Evolutionary conservation across 92 coral and sea anemone species (phyloP).

Genomic region (Ricordea florida): DNA sequence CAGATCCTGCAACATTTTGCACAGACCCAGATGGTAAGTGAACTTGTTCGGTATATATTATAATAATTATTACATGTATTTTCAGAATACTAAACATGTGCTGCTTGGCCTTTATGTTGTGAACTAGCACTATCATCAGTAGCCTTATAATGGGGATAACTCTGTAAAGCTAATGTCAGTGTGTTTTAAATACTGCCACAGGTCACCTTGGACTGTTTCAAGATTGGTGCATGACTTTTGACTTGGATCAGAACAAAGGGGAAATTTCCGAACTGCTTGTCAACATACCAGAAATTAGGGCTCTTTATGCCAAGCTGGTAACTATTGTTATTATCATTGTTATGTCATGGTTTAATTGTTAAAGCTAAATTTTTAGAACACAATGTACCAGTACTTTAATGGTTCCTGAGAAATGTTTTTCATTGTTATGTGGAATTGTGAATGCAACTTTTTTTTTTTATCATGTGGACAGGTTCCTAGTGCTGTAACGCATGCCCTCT

Average conservation of each 20-base stretch:
- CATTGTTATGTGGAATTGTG: no score
- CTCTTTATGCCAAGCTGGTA: conserved; percentile 93
- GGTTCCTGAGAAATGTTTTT: not conserved
- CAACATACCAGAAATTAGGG: conserved; percentile 90
- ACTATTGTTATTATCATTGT: conserved; percentile 4
- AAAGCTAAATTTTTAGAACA: not conserved
- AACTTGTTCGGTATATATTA: not conserved
- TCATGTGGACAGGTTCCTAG: conserved; percentile 98
- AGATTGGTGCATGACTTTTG: conserved; percentile 81
- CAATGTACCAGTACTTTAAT: not conserved
- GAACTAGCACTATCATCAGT: no score
- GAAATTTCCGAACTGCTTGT: conserved; percentile 97
- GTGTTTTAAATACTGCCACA: no score
- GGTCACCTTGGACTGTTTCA: conserved; percentile 79
- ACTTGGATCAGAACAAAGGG: conserved; percentile 88
- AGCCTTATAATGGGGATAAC: not conserved
- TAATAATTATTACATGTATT: not conserved
- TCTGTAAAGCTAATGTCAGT: not conserved
- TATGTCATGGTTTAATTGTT: not conserved
- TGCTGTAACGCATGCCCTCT: conserved; percentile 85
- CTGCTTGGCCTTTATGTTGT: no score
- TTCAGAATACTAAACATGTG: not conserved
- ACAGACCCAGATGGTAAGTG: conserved; percentile 90
- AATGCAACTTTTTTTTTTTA: no score
- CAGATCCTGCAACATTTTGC: conserved; percentile 94